Percentiles rank a stretch among this genome's conserved stretches.
These are phyloP conservation scores for Branchinecta lynchi DNA, from an alignment of 1,140 invertebrate species.

Conservation along the genomic window DNA sequence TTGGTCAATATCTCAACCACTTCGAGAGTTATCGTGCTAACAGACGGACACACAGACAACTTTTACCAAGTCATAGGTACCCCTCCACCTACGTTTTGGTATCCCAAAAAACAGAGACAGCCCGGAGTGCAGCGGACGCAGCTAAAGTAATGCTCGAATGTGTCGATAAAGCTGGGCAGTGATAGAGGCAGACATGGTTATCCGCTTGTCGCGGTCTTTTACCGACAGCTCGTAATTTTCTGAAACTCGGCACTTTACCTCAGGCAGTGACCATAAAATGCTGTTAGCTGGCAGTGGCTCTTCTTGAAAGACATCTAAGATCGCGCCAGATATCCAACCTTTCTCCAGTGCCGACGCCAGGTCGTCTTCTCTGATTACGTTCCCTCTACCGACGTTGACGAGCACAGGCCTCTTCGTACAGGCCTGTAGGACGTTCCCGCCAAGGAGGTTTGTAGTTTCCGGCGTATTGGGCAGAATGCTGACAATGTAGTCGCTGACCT, in stretches of 20 bases:
- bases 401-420: conserved; percentile 34
- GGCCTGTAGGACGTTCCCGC: conserved; percentile 33
- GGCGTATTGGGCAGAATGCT: conserved; percentile 39
- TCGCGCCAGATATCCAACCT: conserved; percentile 39
- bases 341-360: conserved; percentile 39
- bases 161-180: no score
- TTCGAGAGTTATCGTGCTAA: no score
- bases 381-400: conserved; percentile 43
- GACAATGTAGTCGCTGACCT: conserved; percentile 40
- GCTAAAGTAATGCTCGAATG: no score
- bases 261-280: conserved; percentile 37
- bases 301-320: conserved; percentile 41
- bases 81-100: no score
- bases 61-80: no score
- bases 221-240: no score
- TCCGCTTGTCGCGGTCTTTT: no score
- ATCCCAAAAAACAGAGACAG: no score
- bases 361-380: conserved; percentile 37
- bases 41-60: no score
- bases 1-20: no score
- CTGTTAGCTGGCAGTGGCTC: conserved; percentile 39
- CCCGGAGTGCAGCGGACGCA: no score
- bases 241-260: conserved; percentile 27
- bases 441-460: conserved; percentile 37
- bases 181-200: no score